Evolutionary conservation across 2,888 invertebrate genomes (phyloP).

Genomic region (Ganaspis brasiliensis): DNA sequence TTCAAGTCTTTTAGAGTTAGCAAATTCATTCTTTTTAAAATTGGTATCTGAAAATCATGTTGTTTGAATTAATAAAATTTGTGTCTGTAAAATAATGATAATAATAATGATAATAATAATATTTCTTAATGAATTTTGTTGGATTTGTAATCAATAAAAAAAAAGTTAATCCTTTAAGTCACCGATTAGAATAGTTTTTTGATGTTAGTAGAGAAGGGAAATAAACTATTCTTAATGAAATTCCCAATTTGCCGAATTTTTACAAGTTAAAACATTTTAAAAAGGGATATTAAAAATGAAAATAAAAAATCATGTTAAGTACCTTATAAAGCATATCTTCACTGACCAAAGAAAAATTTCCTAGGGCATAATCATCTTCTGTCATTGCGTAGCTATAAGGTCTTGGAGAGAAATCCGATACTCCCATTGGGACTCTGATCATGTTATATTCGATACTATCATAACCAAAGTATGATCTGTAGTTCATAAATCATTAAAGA

Average conservation of each 20-base stretch:
- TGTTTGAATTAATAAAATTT: background rate
- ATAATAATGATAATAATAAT: too few relatives aligned
- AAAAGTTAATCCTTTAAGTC: too few relatives aligned
- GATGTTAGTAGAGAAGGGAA: too few relatives aligned
- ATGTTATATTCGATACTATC: constrained; percentile 90
- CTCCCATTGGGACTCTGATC: constrained; percentile 91
- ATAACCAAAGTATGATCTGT: constrained; percentile 86
- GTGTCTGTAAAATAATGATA: too few relatives aligned
- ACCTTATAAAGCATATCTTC: constrained; percentile 87
- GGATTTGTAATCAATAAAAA: too few relatives aligned
- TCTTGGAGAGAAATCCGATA: constrained; percentile 91
- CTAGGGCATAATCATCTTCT: constrained; percentile 84
- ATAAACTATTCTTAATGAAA: too few relatives aligned
- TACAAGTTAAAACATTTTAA: too few relatives aligned
- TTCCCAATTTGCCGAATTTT: too few relatives aligned
- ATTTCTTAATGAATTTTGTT: too few relatives aligned
- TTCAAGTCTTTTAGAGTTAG: constrained; percentile 69
- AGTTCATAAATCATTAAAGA: background rate
- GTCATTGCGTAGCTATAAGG: constrained; percentile 90
- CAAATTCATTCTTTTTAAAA: constrained; percentile 81
- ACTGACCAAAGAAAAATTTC: constrained; percentile 84
- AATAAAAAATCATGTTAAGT: background rate
- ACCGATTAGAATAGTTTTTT: too few relatives aligned
- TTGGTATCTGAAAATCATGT: constrained; percentile 79
- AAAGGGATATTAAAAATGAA: too few relatives aligned